Evolutionary conservation across 1,140 invertebrate species (phyloP).

Genomic region (Bilobella aurantiaca): DNA sequence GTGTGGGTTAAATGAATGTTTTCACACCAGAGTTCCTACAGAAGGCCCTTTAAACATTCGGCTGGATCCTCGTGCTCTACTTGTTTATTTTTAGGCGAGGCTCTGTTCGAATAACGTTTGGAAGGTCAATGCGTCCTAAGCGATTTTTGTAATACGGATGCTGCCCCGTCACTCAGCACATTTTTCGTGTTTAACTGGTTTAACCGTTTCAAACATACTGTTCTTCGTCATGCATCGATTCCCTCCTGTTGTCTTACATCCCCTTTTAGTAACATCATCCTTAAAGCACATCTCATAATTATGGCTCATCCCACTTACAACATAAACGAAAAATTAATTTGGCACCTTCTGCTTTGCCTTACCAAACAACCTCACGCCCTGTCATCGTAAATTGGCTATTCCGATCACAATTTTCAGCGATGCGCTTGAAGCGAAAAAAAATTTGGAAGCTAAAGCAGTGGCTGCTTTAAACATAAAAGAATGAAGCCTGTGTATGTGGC

Average conservation of each 20-base stretch:
- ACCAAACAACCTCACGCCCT: no score
- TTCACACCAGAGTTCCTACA: no score
- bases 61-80: not conserved
- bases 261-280: no score
- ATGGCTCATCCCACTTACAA: not conserved
- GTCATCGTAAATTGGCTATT: not conserved
- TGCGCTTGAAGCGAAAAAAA: not conserved
- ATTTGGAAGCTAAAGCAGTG: not conserved
- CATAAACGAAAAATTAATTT: not conserved
- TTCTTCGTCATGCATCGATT: not conserved
- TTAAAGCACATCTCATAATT: not conserved
- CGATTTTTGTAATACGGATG: not conserved
- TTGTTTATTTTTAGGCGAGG: not conserved
- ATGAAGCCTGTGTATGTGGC: not conserved
- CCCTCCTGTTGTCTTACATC: not conserved
- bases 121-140: not conserved
- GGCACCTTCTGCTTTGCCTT: no score
- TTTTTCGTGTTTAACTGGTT: not conserved
- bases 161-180: not conserved
- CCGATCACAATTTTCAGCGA: not conserved
- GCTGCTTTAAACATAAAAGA: not conserved
- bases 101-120: not conserved
- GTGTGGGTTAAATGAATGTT: not conserved
- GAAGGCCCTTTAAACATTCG: not conserved
- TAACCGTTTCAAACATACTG: not conserved